Evolutionary conservation across 1,140 invertebrate species (phyloP), one percentile per base, ranked within the genome.

Genomic region (Drosophila teissieri): DNA sequence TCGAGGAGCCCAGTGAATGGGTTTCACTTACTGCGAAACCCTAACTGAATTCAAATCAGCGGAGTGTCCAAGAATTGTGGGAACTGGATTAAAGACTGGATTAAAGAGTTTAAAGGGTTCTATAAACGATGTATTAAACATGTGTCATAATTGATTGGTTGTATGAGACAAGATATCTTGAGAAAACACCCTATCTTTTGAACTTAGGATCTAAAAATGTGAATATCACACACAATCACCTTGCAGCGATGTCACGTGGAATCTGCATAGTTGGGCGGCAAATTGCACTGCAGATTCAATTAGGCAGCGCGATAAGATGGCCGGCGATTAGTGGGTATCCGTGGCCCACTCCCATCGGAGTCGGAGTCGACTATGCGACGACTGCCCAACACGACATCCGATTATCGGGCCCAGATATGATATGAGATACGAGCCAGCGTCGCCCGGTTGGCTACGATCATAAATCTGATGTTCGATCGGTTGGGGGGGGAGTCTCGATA

Each of bases 381-480:
- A 65, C 58, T 73, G 55, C 67, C 37, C 39, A 45, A 73, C 67
- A 39, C 78, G 63, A 69, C 72, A 80, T 80, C 60, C 52, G 78
- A 77, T 80, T 77, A 81, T 77, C 55, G 58, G 37, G 6, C 12
- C 39, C 61, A 40, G 84, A 86, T 89, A 86, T 78, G 83, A 67
- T 60, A 57, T 83, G 75, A 83, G 82, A 88, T 88, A 86, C 51
- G 84, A 49, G 64, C 61, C 53, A 61, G 55, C 46, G 58, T 75
- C 45, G 61, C 58, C 74, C 24, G 63, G 27, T 68, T 37, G 75
- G 52, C 64, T 51, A 53, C 81, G 83, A 72, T 86, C 83, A 83
- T 88, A 88, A 88, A 88, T 88, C 80, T 83, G 84, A 65, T 78
- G 44, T 70, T 37, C 68, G 68, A 72, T 70, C 65, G 45, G 31